A percentile compares a stretch with the other conserved stretches of the same genome.
phyloP scores from a whole-genome alignment of 37 sponge, comb jelly and placozoan species.

The Dysidea cf. avara region DNA sequence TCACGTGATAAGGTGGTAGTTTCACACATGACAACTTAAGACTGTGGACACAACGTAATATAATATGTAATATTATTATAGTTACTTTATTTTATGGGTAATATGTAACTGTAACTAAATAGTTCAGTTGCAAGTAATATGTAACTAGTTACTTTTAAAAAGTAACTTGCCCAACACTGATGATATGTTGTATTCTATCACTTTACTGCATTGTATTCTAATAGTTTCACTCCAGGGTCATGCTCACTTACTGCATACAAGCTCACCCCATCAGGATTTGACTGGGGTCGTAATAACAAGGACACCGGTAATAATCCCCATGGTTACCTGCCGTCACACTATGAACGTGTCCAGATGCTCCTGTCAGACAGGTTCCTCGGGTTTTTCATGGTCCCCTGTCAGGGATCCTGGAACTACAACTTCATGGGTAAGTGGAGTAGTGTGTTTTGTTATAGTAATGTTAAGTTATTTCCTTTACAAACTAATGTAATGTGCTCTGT shows the following conservation, averaged over 20 bases:
- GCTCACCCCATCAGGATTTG: slow-evolving; percentile 96
- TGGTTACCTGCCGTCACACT: slow-evolving; percentile 98
- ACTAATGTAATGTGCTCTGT: neutral
- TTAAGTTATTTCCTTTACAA: too few relatives aligned
- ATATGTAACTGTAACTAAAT: too few relatives aligned
- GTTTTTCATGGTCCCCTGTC: slow-evolving; percentile 98
- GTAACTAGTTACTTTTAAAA: too few relatives aligned
- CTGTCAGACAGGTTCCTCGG: slow-evolving; percentile 98
- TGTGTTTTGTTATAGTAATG: too few relatives aligned
- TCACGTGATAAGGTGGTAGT: too few relatives aligned
- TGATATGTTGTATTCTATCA: too few relatives aligned
- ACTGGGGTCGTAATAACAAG: slow-evolving; percentile 97
- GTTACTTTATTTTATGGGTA: too few relatives aligned
- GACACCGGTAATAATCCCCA: slow-evolving; percentile 98
- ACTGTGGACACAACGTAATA: too few relatives aligned
- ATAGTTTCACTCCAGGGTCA: slow-evolving; percentile 98
- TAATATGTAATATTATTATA: too few relatives aligned
- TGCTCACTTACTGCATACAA: slow-evolving; percentile 99
- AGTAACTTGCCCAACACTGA: too few relatives aligned
- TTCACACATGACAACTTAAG: too few relatives aligned
- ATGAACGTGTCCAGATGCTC: slow-evolving; percentile 99
- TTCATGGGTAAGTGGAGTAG: slow-evolving; percentile 99
- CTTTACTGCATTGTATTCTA: neutral
- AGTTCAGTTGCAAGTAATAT: too few relatives aligned
- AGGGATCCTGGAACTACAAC: slow-evolving; percentile 99